phyloP scores from a whole-genome alignment of 2,113 vertebrate species.

The Hystrix cristata region DNA sequence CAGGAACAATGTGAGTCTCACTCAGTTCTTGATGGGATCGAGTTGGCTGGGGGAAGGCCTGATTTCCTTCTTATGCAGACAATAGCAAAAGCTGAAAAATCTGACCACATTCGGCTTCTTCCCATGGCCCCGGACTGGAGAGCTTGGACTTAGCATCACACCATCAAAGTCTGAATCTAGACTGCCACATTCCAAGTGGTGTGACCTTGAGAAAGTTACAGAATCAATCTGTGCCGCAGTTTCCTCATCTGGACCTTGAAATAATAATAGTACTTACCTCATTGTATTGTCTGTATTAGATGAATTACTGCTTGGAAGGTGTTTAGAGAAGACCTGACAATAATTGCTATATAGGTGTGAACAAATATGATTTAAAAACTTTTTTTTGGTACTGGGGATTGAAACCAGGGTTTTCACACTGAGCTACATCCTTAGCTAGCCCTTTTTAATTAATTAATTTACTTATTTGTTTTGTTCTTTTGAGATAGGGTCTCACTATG shows the following conservation, averaged over 20 bases:
- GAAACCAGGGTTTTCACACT: background rate
- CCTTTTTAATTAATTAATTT: background rate
- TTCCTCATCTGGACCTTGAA: background rate
- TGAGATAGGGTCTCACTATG: background rate
- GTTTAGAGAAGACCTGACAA: background rate
- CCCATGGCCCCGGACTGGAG: background rate
- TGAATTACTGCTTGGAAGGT: background rate
- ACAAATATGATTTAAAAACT: background rate
- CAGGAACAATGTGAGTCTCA: background rate
- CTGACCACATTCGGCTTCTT: background rate
- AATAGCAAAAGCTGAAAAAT: background rate
- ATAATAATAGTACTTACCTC: background rate
- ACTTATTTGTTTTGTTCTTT: background rate
- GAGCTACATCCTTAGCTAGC: background rate
- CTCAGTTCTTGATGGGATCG: background rate
- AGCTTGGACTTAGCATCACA: background rate
- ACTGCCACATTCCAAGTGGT: background rate
- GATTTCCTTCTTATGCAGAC: background rate
- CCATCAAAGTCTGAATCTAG: background rate
- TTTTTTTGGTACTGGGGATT: background rate
- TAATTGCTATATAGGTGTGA: background rate
- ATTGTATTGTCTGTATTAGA: background rate
- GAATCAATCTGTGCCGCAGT: background rate
- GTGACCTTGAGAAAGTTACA: background rate
- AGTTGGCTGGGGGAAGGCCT: background rate